Evolutionary conservation across 2,888 invertebrate species (phyloP).

Genomic region (Lithophane leautieri): DNA sequence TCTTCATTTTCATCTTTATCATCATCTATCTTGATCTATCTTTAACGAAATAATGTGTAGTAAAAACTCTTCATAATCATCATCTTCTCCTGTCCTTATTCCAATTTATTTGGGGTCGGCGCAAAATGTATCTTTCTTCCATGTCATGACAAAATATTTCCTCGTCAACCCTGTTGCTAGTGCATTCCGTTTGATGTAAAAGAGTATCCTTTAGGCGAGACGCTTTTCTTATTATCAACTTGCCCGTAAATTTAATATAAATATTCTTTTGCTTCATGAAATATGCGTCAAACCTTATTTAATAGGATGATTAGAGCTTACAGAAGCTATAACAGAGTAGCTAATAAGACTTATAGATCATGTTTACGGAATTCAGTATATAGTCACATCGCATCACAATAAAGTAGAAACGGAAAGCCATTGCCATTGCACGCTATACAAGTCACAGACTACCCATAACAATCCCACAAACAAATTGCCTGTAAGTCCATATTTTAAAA

Average conservation of each 20-base stretch:
- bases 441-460: no score
- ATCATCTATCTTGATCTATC: background rate
- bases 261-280: slow-evolving; percentile 66
- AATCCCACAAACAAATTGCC: background rate
- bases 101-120: no score
- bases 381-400: background rate
- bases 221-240: slow-evolving; percentile 84
- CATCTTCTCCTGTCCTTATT: no score
- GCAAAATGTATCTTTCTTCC: no score
- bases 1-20: background rate
- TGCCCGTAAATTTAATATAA: slow-evolving; percentile 76
- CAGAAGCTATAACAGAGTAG: slow-evolving; percentile 9
- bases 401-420: background rate
- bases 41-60: background rate
- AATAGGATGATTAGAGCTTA: slow-evolving; percentile 26
- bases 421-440: no score
- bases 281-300: slow-evolving; percentile 47
- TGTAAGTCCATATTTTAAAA: background rate
- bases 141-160: slow-evolving; percentile 3
- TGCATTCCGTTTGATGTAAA: slow-evolving; percentile 86
- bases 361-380: background rate
- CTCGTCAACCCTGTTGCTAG: slow-evolving; percentile 77
- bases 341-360: background rate
- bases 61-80: no score
- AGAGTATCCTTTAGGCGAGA: slow-evolving; percentile 82